Conservation (phyloP, 2,113 vertebrate genomes). For the Corvus cornix region DNA sequence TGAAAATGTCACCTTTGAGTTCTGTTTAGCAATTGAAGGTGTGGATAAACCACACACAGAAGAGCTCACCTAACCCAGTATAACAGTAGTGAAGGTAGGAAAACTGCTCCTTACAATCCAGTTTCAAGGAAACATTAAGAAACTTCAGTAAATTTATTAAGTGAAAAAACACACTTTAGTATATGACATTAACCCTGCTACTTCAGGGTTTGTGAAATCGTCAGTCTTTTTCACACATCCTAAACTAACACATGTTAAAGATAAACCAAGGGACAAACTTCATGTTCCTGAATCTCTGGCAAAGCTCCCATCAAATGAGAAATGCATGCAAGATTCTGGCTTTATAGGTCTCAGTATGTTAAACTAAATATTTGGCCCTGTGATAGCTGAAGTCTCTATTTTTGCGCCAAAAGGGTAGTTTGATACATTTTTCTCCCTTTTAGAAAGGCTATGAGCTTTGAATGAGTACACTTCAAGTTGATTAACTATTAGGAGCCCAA, state of each 20-base stretch:
- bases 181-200: background rate
- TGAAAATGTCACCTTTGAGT: background rate
- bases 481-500: background rate
- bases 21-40: background rate
- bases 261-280: background rate
- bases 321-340: rapidly evolving
- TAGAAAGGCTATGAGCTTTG: background rate
- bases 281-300: background rate
- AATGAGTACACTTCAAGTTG: background rate
- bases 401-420: background rate
- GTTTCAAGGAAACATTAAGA: background rate
- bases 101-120: background rate
- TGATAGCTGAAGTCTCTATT: background rate
- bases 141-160: background rate
- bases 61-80: background rate
- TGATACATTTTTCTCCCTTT: background rate
- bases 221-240: background rate
- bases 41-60: background rate
- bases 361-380: background rate
- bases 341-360: background rate
- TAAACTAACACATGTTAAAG: background rate
- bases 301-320: background rate
- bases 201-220: background rate
- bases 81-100: background rate
- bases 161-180: background rate